A percentile compares a stretch with the other conserved stretches of the same genome.
Evolutionary conservation across 2,113 vertebrate species (phyloP).

Genomic region (Paradoxurus hermaphroditus): DNA sequence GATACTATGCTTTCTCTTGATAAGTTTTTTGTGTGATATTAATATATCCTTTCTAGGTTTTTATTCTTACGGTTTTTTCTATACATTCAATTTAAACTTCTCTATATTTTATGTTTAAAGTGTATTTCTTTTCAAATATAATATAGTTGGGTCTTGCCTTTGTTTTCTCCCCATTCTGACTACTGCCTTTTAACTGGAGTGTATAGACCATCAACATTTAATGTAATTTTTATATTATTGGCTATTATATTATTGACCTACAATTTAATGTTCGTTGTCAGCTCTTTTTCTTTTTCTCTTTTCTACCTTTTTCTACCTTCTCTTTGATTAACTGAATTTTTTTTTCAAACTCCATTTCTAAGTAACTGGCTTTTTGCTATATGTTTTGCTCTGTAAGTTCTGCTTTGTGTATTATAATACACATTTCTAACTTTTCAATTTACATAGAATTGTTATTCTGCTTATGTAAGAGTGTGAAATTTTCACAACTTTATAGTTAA

Average conservation of each 20-base stretch:
- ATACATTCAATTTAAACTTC: neutral
- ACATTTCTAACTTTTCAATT: neutral
- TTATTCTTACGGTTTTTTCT: neutral
- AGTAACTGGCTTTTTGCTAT: neutral
- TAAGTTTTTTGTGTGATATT: neutral
- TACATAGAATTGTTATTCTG: neutral
- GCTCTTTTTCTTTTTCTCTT: neutral
- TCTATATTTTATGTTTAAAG: neutral
- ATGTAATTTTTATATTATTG: neutral
- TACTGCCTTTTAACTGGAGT: neutral
- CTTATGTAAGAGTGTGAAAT: neutral
- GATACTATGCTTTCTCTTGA: neutral
- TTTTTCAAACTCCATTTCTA: neutral
- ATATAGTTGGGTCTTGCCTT: neutral
- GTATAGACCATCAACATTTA: neutral
- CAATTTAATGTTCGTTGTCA: neutral
- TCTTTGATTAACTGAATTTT: neutral
- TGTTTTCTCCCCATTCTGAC: neutral
- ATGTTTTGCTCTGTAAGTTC: neutral
- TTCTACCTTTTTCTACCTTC: neutral
- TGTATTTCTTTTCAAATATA: neutral
- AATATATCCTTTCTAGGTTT: neutral
- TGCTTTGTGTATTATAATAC: neutral
- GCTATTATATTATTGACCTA: neutral
- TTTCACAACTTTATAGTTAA: neutral